A percentile compares a stretch with the other conserved stretches of the same genome.
Conservation (phyloP, 2,113 vertebrate genomes). For the Alouatta palliata region DNA sequence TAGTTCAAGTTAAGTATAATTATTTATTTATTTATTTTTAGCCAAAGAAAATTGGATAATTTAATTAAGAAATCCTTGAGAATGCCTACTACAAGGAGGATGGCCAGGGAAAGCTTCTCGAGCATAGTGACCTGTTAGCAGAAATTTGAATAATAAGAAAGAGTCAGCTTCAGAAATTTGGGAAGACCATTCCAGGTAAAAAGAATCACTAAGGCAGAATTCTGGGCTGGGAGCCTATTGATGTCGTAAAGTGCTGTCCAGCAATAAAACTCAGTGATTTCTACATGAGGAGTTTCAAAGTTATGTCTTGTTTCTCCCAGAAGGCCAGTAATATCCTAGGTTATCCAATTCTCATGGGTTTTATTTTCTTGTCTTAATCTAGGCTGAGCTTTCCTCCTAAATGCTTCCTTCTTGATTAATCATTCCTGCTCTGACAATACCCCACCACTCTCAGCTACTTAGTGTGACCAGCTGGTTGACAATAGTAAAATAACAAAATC, state of each 20-base stretch:
- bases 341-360: neutral
- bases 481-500: neutral
- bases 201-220: neutral
- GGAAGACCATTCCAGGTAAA: neutral
- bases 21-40: neutral
- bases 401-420: neutral
- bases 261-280: neutral
- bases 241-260: neutral
- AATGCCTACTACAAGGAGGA: neutral
- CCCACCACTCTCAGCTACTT: neutral
- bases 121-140: neutral
- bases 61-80: neutral
- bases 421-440: neutral
- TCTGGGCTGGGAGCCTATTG: too few species aligned
- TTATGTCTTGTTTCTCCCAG: neutral
- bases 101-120: neutral
- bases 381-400: neutral
- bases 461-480: neutral
- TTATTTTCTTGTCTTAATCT: neutral
- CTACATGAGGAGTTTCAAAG: accelerated
- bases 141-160: neutral
- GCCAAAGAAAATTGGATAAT: neutral
- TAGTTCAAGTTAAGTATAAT: neutral
- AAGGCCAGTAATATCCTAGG: neutral
- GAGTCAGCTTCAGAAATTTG: neutral